Percentiles rank a stretch among this genome's conserved stretches.
Evolutionary conservation across 2,113 vertebrate species (phyloP).

Genomic region (Galeopterus variegatus): DNA sequence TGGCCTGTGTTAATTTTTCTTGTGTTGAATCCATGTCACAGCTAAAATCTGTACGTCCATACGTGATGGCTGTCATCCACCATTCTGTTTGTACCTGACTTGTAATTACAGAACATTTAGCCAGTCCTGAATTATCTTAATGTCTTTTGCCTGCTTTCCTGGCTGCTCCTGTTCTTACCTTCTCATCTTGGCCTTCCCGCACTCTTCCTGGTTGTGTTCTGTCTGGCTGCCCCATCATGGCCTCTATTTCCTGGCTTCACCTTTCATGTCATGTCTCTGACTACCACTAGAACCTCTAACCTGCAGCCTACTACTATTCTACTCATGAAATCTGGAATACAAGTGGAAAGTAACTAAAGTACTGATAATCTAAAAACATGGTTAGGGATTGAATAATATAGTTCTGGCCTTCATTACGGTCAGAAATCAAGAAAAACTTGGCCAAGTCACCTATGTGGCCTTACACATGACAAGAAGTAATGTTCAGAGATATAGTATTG

Average conservation of each 20-base stretch:
- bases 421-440: not conserved
- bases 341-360: not conserved
- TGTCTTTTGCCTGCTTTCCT: not conserved
- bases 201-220: not conserved
- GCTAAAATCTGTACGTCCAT: not conserved
- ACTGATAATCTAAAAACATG: not conserved
- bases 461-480: slow-evolving; percentile 13
- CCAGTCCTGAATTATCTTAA: not conserved
- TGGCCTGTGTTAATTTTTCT: not conserved
- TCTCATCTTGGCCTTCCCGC: not conserved
- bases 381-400: not conserved
- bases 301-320: not conserved
- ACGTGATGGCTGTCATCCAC: not conserved
- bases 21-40: not conserved
- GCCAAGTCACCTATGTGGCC: slow-evolving; percentile 55
- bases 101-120: not conserved
- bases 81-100: not conserved
- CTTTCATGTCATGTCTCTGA: not conserved
- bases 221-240: too few relatives aligned
- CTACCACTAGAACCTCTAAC: not conserved
- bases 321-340: not conserved
- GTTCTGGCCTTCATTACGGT: not conserved
- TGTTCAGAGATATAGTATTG: slow-evolving; percentile 18
- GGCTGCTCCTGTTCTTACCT: not conserved
- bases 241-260: not conserved